Conservation (phyloP, 2,888 invertebrate species). For the Eristalis pertinax region DNA sequence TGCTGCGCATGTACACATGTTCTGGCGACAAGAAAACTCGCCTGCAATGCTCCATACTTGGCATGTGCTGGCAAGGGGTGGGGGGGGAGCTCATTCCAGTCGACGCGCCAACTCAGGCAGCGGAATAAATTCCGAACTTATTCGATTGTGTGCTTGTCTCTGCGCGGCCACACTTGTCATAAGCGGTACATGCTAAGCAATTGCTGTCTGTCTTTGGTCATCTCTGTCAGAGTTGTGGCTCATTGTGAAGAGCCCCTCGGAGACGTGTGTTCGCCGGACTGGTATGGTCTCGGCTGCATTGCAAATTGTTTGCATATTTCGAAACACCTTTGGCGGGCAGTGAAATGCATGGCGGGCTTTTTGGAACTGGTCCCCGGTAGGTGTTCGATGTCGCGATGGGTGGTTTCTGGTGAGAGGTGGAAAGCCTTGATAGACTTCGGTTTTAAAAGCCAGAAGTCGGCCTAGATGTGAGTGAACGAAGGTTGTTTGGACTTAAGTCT, state of each 20-base stretch:
- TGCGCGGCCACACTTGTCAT: conserved; percentile 30
- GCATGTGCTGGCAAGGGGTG: background rate
- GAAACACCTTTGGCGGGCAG: conserved; percentile 45
- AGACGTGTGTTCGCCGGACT: conserved; percentile 14
- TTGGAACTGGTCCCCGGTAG: conserved; percentile 22
- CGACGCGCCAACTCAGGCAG: conserved; percentile 12
- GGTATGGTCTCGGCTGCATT: conserved; percentile 17
- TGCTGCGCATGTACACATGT: background rate
- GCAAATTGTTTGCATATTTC: conserved; percentile 59
- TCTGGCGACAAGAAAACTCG: background rate
- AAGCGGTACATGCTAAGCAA: conserved; percentile 47
- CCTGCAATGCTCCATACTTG: conserved; percentile 21
- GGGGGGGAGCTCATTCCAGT: background rate
- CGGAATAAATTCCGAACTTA: conserved; percentile 47
- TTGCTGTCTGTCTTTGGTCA: conserved; percentile 40
- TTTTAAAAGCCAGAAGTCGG: background rate
- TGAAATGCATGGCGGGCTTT: conserved; percentile 30
- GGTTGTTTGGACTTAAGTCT: no score
- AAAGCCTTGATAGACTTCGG: background rate
- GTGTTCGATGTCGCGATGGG: background rate
- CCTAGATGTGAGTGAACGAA: background rate
- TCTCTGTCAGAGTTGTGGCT: conserved; percentile 36
- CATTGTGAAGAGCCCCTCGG: conserved; percentile 37
- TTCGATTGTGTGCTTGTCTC: conserved; percentile 22
- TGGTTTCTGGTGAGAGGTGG: conserved; percentile 6